Percentiles rank a stretch among this genome's conserved stretches.
Conservation (phyloP, 2,797 vertebrate genomes). For the Xiphorhynchus erythropygius region DNA sequence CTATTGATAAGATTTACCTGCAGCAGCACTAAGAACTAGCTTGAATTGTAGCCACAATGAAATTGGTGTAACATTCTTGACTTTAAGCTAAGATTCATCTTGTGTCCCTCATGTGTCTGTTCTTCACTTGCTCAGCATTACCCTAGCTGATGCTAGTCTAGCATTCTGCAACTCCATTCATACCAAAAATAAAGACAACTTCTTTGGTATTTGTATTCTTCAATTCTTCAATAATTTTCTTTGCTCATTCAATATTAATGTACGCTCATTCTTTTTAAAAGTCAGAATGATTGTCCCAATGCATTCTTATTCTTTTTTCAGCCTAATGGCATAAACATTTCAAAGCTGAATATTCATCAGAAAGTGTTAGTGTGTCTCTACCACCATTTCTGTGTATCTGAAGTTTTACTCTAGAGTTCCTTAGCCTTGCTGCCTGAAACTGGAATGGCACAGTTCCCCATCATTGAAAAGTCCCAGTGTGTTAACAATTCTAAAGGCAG, state of each 20-base stretch:
- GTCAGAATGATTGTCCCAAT: background rate
- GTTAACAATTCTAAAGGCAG: background rate
- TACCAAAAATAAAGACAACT: background rate
- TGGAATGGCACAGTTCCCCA: background rate
- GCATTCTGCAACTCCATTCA: background rate
- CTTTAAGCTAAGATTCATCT: background rate
- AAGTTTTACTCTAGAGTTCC: background rate
- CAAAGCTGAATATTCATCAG: background rate
- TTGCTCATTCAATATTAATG: background rate
- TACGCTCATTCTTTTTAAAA: fast-evolving
- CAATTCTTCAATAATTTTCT: background rate
- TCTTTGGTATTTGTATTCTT: background rate
- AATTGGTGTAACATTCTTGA: background rate
- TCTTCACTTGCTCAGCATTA: background rate
- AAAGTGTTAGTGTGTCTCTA: background rate
- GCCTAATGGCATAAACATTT: background rate
- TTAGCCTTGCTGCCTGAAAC: background rate
- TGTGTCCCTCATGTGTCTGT: background rate
- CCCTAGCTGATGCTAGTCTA: background rate
- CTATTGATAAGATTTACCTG: background rate
- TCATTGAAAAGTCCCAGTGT: background rate
- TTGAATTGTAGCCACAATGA: background rate
- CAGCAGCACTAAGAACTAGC: background rate
- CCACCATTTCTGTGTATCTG: background rate
- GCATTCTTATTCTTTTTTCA: background rate